Evolutionary conservation across 2,797 vertebrate species (phyloP).

Genomic region (Sebastiscus tertius): DNA sequence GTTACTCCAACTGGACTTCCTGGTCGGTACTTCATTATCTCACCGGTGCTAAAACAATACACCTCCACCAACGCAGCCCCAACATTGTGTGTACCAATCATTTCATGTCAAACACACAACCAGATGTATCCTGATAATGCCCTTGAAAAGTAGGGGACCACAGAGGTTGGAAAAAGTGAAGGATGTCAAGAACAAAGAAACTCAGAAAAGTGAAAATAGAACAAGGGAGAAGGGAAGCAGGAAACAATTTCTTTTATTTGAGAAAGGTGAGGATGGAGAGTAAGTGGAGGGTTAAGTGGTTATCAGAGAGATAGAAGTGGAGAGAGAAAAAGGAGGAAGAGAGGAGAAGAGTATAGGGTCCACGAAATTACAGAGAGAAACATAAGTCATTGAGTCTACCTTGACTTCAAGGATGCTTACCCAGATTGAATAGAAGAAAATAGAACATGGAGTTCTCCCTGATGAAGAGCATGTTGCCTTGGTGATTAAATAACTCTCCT

Average conservation of each 20-base stretch:
- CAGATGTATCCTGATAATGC: not conserved
- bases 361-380: slow-evolving; percentile 15
- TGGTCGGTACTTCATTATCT: not conserved
- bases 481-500: slow-evolving; percentile 23
- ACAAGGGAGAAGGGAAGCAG: not conserved
- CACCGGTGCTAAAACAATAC: not conserved
- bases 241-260: not conserved
- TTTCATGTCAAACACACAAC: not conserved
- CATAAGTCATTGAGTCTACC: slow-evolving; percentile 1
- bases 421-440: slow-evolving; percentile 15
- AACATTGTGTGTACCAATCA: too few relatives aligned
- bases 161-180: not conserved
- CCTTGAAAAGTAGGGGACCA: not conserved
- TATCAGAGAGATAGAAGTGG: slow-evolving; percentile 16
- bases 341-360: not conserved
- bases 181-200: not conserved
- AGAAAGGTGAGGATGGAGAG: not conserved
- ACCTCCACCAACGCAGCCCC: not conserved
- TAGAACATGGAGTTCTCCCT: slow-evolving; percentile 14
- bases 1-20: not conserved
- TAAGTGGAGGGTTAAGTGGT: slow-evolving; percentile 10
- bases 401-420: slow-evolving; percentile 34
- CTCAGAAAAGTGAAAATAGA: not conserved
- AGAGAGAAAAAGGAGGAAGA: not conserved
- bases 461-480: slow-evolving; percentile 19